Percentiles rank a stretch among this genome's conserved stretches.
These are phyloP conservation scores for Amphilophus citrinellus DNA, from an alignment of 2,113 vertebrate species.

Conservation along the genomic window DNA sequence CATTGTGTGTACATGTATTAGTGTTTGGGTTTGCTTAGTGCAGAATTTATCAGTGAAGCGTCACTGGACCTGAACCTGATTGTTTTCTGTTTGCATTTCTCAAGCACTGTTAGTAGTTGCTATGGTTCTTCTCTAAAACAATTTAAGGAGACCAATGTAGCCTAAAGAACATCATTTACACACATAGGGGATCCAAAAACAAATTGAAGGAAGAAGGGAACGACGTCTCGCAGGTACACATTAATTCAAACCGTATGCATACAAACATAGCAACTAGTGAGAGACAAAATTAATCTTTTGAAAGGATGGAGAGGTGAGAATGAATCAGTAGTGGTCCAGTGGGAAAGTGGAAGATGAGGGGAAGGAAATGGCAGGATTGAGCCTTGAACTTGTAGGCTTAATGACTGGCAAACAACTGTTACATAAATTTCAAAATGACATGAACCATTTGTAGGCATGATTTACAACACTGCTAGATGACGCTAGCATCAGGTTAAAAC, in stretches of 20 bases:
- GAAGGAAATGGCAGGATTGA: slow-evolving; percentile 27
- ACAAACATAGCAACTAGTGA: neutral
- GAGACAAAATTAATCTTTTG: slow-evolving; percentile 3
- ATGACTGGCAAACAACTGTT: slow-evolving; percentile 40
- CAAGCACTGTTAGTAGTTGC: slow-evolving; percentile 7
- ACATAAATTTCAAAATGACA: slow-evolving; percentile 23
- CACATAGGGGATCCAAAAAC: neutral
- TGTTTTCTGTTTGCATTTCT: slow-evolving; percentile 47
- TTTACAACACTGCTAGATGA: neutral
- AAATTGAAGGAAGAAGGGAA: neutral
- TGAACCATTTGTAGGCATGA: slow-evolving; percentile 12
- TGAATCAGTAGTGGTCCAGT: slow-evolving; percentile 26
- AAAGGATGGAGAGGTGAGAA: slow-evolving; percentile 4
- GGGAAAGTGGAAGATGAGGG: neutral
- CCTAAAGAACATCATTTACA: neutral
- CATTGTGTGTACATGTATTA: slow-evolving; percentile 12
- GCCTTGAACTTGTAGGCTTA: slow-evolving; percentile 29
- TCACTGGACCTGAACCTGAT: slow-evolving; percentile 30
- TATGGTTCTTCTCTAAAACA: neutral
- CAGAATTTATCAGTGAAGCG: slow-evolving; percentile 7
- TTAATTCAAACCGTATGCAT: neutral
- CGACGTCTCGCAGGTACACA: neutral
- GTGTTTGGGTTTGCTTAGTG: neutral
- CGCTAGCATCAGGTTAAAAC: neutral
- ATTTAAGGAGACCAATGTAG: neutral